These are phyloP conservation scores for Drosophila sucinea DNA, from an alignment of 1,140 invertebrate genomes.

Conservation along the genomic window DNA sequence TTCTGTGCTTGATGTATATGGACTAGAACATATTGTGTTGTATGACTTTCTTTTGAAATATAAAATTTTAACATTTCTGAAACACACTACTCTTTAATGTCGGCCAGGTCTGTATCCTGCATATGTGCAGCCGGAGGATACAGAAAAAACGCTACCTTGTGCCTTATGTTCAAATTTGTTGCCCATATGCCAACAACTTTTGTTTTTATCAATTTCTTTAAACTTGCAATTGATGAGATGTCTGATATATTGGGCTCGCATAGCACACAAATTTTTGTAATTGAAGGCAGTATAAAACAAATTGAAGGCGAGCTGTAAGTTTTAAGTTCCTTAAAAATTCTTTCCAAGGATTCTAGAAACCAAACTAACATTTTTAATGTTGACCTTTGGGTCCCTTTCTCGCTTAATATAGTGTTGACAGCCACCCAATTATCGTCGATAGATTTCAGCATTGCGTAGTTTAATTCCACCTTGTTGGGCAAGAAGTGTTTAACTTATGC, in stretches of 20 bases:
- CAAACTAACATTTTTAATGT: conserved; percentile 38
- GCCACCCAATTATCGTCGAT: conserved; percentile 40
- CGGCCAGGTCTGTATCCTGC: conserved; percentile 32
- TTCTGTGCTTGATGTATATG: conserved; percentile 27
- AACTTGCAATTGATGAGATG: conserved; percentile 29
- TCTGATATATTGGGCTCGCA: conserved; percentile 25
- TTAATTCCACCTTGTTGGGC: conserved; percentile 37
- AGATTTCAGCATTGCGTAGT: conserved; percentile 38
- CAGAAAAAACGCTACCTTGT: conserved; percentile 42
- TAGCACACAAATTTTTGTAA: conserved; percentile 28
- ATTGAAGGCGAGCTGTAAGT: conserved; percentile 33
- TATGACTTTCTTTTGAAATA: conserved; percentile 28
- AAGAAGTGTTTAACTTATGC: conserved; percentile 16
- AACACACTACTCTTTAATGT: conserved; percentile 28
- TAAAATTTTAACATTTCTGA: conserved; percentile 31
- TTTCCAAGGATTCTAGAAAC: conserved; percentile 38
- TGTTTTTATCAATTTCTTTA: conserved; percentile 39
- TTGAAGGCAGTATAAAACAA: conserved; percentile 41
- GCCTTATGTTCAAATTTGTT: conserved; percentile 36
- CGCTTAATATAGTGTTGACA: conserved; percentile 28
- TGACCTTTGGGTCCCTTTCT: conserved; percentile 32
- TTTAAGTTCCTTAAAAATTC: conserved; percentile 44
- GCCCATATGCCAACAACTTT: conserved; percentile 35
- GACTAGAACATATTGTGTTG: conserved; percentile 26
- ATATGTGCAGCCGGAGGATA: conserved; percentile 30